Evolutionary conservation across 2,888 invertebrate species (phyloP).

Genomic region (Pollenia amentaria): DNA sequence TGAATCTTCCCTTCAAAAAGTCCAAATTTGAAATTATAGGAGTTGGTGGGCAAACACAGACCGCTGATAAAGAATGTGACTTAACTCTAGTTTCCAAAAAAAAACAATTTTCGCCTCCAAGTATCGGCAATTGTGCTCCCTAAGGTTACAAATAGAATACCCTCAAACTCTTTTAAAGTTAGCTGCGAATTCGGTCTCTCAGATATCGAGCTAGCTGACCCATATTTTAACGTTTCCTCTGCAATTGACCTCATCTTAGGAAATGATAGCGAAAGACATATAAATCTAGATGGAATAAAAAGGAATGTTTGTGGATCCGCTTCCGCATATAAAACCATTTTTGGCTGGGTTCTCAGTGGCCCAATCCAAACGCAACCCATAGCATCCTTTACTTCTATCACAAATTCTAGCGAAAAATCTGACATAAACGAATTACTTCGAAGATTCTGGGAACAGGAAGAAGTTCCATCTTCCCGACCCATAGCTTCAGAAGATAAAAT

Average conservation of each 20-base stretch:
- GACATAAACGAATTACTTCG: too few species aligned
- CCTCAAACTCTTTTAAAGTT: too few species aligned
- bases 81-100: too few species aligned
- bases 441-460: background rate
- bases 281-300: conserved; percentile 29
- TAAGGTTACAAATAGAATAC: too few species aligned
- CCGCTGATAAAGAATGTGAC: too few species aligned
- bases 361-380: background rate
- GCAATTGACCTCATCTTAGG: conserved; percentile 24
- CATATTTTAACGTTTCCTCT: conserved; percentile 23
- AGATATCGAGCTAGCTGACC: conserved; percentile 41
- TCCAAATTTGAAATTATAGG: too few species aligned
- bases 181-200: background rate
- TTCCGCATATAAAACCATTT: background rate
- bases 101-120: too few species aligned
- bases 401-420: too few species aligned
- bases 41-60: too few species aligned
- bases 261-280: background rate
- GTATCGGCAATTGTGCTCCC: too few species aligned
- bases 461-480: background rate
- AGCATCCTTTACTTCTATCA: background rate
- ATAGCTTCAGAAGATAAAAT: background rate
- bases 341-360: conserved; percentile 16
- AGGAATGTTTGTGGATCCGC: background rate
- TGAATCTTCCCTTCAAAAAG: rapidly evolving